Evolutionary conservation across 2,888 invertebrate species (phyloP), one percentile per base, ranked within the genome.

Genomic region (Drosophila kambysellisi): DNA sequence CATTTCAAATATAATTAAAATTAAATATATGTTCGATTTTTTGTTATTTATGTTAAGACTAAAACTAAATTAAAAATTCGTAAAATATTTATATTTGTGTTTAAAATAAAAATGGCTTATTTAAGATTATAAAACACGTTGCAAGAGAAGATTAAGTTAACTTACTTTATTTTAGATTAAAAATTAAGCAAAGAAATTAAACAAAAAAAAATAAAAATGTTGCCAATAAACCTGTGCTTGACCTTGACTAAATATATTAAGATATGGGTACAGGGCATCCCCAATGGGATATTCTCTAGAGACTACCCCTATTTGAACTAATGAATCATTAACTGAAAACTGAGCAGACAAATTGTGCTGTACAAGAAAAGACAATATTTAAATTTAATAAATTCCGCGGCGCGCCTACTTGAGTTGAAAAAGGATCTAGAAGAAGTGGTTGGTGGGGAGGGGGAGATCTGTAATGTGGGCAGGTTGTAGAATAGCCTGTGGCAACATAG

Each of bases 391-490:
- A 75, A 65, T 75, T 71, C 35, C 54, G 8, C 29, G 48, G 52
- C 67, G 58, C 77, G 67, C 79, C 79, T 67, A 29, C 56, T 53
- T 25, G 12, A 29, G 41, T 63, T 54, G 30, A 43, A 46, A 48
- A 59, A 72, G 76, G 68, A 76, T 76, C 65, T 61, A 65, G 29
- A n/a, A 4, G 20, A 17, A 12, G 29, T 15, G 5, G 30, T 15
- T 11, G 6, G 30, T 5, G 2, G 17, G 11, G 11, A 20, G 1
- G 1, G 11, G 30, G n/a, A 9, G 6, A 29, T 8, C 57, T 48
- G 63, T 20, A 53, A 65, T 48, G 61, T 79, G 68, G 76, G 76
- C 67, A 65, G 67, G 56, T 76, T 76, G 50, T 35, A 58, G 70
- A 60, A 39, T 41, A 33, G 76, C 78, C 59, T 72, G 63, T 50